phyloP scores from a whole-genome alignment of 2,888 invertebrate species.

The Leucoptera coffeella region DNA sequence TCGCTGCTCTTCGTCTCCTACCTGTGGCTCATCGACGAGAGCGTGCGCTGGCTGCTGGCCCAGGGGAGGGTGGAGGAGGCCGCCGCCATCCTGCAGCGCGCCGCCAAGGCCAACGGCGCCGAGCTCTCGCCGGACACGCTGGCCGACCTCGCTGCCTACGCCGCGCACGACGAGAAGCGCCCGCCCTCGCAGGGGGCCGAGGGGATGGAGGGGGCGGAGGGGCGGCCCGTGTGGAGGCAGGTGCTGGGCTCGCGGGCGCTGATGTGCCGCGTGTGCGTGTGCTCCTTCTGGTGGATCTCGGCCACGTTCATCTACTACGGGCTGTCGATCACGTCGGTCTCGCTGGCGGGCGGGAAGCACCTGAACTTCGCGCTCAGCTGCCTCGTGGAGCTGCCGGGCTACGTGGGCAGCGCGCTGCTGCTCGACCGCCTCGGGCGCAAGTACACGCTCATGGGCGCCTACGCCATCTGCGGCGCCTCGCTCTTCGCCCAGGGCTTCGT shows the following conservation, averaged over 20 bases:
- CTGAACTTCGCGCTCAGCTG: slow-evolving; percentile 67
- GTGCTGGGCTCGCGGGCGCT: slow-evolving; percentile 46
- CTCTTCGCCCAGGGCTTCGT: slow-evolving; percentile 55
- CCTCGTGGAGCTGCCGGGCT: slow-evolving; percentile 60
- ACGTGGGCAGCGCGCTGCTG: slow-evolving; percentile 47
- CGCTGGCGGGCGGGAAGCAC: slow-evolving; percentile 68
- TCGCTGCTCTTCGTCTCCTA: slow-evolving; percentile 56
- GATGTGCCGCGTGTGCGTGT: slow-evolving; percentile 49
- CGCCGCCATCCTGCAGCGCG: slow-evolving; percentile 38
- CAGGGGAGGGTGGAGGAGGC: slow-evolving; percentile 50
- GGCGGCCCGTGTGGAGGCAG: slow-evolving; percentile 19
- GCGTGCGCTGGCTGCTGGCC: slow-evolving; percentile 65
- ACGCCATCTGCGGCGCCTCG: slow-evolving; percentile 50
- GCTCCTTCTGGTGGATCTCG: slow-evolving; percentile 76
- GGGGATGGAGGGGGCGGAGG: too few species aligned
- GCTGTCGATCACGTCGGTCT: slow-evolving; percentile 69
- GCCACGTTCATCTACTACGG: slow-evolving; percentile 78
- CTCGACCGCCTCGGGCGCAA: slow-evolving; percentile 56
- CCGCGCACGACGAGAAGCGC: not conserved
- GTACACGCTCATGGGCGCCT: slow-evolving; percentile 49
- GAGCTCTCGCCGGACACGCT: slow-evolving; percentile 25
- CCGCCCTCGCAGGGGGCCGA: slow-evolving; percentile 13
- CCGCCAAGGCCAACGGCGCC: slow-evolving; percentile 33
- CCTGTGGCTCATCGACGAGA: slow-evolving; percentile 58
- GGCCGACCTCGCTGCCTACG: slow-evolving; percentile 11